These are phyloP conservation scores for Nesogale talazaci DNA, from an alignment of 2,113 vertebrate species.

Conservation along the genomic window DNA sequence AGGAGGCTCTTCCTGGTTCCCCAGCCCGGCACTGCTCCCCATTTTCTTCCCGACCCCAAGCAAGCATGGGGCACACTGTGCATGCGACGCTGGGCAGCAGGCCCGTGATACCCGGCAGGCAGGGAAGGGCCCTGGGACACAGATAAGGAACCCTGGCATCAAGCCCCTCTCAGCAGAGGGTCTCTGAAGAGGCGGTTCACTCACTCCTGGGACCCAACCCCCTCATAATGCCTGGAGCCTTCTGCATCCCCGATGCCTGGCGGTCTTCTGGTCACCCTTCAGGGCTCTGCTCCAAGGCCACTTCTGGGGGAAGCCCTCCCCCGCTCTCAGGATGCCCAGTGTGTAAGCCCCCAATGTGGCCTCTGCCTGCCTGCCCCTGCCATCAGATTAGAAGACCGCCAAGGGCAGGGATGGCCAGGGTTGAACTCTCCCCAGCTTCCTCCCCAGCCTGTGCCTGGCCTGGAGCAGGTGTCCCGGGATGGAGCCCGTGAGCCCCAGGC, in stretches of 20 bases:
- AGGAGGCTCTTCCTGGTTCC: background rate
- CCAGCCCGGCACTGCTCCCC: background rate
- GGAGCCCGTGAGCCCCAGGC: background rate
- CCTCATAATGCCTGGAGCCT: background rate
- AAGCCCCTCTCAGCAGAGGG: background rate
- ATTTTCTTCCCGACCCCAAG: background rate
- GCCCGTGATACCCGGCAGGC: background rate
- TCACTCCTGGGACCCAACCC: background rate
- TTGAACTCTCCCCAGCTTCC: background rate
- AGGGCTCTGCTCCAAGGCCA: background rate
- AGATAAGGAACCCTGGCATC: background rate
- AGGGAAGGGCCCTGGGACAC: background rate
- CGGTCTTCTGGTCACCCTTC: background rate
- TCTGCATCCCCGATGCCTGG: background rate
- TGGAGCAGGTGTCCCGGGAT: background rate
- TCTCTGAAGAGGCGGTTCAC: fast-evolving
- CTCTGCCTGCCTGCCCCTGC: background rate
- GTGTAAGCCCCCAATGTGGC: background rate
- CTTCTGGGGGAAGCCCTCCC: background rate
- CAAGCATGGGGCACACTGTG: background rate
- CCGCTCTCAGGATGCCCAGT: background rate
- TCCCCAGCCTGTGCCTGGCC: background rate
- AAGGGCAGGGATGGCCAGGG: background rate
- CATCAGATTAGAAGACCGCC: background rate
- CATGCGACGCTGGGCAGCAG: background rate